A percentile compares a stretch with the other conserved stretches of the same genome.
These are phyloP conservation scores for Crocuta crocuta DNA, from an alignment of 2,113 vertebrate genomes.

Conservation along the genomic window DNA sequence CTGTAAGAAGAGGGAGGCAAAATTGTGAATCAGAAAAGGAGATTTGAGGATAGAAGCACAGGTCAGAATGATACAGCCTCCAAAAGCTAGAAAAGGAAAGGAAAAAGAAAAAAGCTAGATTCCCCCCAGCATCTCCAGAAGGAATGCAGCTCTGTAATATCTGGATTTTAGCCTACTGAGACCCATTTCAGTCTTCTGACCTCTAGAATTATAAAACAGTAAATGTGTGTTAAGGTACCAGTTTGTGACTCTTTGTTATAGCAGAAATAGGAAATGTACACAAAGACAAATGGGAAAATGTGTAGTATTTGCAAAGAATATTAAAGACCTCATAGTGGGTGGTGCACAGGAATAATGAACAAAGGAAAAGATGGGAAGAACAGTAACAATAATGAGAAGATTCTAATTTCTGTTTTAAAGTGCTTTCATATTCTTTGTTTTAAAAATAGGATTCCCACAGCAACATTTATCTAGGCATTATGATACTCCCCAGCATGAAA, in stretches of 20 bases:
- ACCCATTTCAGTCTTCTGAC: not conserved
- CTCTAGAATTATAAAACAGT: not conserved
- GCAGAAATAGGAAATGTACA: not conserved
- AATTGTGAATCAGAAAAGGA: not conserved
- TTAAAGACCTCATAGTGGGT: not conserved
- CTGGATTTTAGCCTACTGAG: not conserved
- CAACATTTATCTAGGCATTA: not conserved
- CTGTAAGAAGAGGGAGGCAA: not conserved
- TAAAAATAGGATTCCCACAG: conserved; percentile 15
- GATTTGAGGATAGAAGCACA: not conserved
- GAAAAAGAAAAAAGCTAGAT: not conserved
- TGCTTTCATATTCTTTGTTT: conserved; percentile 4
- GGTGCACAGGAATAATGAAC: not conserved
- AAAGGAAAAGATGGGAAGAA: not conserved
- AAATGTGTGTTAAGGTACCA: not conserved
- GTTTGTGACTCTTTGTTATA: not conserved
- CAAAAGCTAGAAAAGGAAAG: not conserved
- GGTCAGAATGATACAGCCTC: not conserved
- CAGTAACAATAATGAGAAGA: not conserved
- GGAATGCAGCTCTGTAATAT: not conserved
- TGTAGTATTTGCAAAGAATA: not conserved
- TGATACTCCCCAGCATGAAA: not conserved
- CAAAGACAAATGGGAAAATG: not conserved
- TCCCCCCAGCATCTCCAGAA: not conserved
- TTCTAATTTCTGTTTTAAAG: conserved; percentile 4